Evolutionary conservation across 2,888 invertebrate genomes (phyloP).

Genomic region (Linnaemya tessellans): DNA sequence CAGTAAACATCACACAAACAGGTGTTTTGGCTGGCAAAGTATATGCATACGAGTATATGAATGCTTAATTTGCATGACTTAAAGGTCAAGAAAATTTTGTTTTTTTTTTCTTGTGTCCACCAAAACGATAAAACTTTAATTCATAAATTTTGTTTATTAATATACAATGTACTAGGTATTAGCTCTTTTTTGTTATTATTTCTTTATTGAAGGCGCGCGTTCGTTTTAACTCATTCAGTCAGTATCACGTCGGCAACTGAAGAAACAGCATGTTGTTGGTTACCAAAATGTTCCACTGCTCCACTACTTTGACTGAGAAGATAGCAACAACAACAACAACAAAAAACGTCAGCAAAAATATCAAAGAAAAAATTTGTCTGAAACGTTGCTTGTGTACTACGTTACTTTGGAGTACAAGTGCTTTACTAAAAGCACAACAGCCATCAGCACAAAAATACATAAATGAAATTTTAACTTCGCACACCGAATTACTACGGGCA

Average conservation of each 20-base stretch:
- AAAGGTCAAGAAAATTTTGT: background rate
- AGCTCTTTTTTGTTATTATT: constrained; percentile 18
- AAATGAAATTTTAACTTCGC: constrained; percentile 48
- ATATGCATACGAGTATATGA: background rate
- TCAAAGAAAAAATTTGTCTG: constrained; percentile 50
- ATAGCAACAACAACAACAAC: constrained; percentile 47
- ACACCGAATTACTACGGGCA: constrained; percentile 55
- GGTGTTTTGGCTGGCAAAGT: background rate
- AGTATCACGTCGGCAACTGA: constrained; percentile 83
- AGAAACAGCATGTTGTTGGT: constrained; percentile 76
- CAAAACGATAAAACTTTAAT: background rate
- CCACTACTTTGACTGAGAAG: constrained; percentile 63
- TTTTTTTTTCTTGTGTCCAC: background rate
- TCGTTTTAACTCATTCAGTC: constrained; percentile 80
- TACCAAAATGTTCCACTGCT: constrained; percentile 66
- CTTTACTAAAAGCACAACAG: constrained; percentile 22
- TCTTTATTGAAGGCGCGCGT: constrained; percentile 74
- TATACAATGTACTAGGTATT: too few species aligned
- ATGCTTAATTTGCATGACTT: background rate
- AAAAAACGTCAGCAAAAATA: constrained; percentile 31
- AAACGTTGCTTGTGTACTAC: constrained; percentile 54
- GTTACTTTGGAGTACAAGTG: constrained; percentile 62
- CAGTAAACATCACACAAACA: background rate
- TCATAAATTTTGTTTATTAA: constrained; percentile 21
- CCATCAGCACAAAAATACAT: background rate